Conservation (phyloP, 2,113 vertebrate species). For the Callipepla squamata region DNA sequence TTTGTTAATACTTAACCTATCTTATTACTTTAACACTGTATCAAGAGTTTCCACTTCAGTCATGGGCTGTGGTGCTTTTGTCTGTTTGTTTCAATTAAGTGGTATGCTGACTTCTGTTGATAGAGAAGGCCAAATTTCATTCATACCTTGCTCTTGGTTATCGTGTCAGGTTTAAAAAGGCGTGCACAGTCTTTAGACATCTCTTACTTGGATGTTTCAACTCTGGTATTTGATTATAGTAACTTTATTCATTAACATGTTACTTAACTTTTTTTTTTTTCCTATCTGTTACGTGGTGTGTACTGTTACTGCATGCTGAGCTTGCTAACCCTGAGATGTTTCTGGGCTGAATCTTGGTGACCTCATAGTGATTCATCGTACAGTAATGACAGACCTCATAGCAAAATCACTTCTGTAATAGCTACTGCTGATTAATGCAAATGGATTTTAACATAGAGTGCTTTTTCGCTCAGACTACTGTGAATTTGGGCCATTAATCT, state of each 20-base stretch:
- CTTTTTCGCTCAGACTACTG: background rate
- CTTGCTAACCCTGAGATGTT: background rate
- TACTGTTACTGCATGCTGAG: background rate
- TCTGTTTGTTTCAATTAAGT: background rate
- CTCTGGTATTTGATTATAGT: background rate
- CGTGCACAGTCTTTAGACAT: background rate
- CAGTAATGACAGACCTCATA: background rate
- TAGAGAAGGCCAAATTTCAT: background rate
- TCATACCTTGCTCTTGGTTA: background rate
- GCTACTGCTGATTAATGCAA: background rate
- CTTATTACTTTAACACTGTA: background rate
- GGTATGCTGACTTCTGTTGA: background rate
- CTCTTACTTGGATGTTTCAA: background rate
- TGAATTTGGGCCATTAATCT: background rate
- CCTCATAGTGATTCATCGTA: conserved; percentile 13
- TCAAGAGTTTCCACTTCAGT: background rate
- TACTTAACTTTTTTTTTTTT: background rate
- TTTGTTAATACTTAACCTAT: background rate
- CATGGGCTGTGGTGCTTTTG: background rate
- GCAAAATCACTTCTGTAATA: background rate
- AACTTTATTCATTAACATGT: background rate
- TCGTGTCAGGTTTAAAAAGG: background rate
- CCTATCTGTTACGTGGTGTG: background rate
- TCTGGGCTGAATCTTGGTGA: background rate
- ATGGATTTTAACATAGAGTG: background rate